Percentiles rank a stretch among this genome's conserved stretches.
phyloP scores from a whole-genome alignment of 2,888 invertebrate genomes.

The Cheiracanthium punctorium region DNA sequence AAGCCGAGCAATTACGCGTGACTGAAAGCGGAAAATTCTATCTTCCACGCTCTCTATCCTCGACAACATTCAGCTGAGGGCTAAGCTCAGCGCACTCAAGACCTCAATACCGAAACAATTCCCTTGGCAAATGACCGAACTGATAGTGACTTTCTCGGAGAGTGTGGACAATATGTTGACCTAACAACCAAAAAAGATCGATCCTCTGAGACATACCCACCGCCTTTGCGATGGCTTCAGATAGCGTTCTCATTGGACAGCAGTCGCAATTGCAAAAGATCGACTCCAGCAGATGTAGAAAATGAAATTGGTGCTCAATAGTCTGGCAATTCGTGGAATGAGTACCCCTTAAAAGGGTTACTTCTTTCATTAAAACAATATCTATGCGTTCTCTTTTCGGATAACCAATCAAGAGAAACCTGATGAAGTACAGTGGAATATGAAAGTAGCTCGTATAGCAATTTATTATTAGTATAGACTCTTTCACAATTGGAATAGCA shows the following conservation, averaged over 20 bases:
- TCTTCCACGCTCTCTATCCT: conserved; percentile 34
- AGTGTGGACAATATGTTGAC: conserved; percentile 68
- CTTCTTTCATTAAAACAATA: neutral
- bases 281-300: conserved; percentile 12
- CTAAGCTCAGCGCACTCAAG: conserved; percentile 41
- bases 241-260: conserved; percentile 46
- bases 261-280: conserved; percentile 40
- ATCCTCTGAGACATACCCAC: conserved; percentile 62
- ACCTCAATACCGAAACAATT: conserved; percentile 54
- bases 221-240: conserved; percentile 34
- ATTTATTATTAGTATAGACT: too few relatives aligned
- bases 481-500: too few relatives aligned
- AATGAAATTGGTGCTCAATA: conserved; percentile 5
- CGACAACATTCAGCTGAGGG: conserved; percentile 26
- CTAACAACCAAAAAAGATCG: conserved; percentile 63
- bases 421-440: too few relatives aligned
- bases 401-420: too few relatives aligned
- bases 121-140: conserved; percentile 43
- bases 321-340: neutral
- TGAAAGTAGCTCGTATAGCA: too few relatives aligned
- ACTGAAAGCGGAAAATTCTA: conserved; percentile 47
- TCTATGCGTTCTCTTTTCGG: neutral
- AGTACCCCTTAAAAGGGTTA: conserved; percentile 1
- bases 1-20: conserved; percentile 41
- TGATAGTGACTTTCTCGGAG: conserved; percentile 50